These are phyloP conservation scores for Crotalus helleri DNA, from an alignment of 2,113 vertebrate genomes.

Conservation along the genomic window DNA sequence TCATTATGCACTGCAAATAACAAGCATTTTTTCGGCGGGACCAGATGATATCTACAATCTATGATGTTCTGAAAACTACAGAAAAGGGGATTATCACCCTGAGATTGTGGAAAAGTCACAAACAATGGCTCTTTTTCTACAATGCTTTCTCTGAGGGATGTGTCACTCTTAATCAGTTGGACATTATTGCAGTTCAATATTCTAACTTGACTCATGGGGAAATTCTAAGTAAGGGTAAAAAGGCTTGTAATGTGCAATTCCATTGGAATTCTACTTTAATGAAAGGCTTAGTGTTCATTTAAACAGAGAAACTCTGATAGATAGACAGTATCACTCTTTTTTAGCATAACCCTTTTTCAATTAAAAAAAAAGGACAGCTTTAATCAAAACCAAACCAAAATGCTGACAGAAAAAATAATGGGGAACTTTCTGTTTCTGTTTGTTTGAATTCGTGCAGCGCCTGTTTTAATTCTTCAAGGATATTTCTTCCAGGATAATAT, in stretches of 20 bases:
- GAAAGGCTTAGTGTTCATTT: constrained; percentile 16
- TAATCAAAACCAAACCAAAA: not conserved
- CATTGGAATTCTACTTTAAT: constrained; percentile 5
- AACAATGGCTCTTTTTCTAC: constrained; percentile 10
- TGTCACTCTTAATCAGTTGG: constrained; percentile 22
- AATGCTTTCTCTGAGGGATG: constrained; percentile 16
- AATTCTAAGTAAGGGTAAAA: not conserved
- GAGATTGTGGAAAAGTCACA: constrained; percentile 18
- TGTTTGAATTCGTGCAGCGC: not conserved
- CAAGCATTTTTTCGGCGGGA: constrained; percentile 32
- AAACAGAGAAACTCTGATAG: not conserved
- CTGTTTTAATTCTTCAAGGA: not conserved
- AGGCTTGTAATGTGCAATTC: not conserved
- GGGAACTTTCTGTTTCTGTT: not conserved
- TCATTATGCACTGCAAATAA: constrained; percentile 16
- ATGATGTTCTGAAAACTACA: constrained; percentile 20
- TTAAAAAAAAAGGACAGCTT: rapidly evolving
- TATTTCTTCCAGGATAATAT: not conserved
- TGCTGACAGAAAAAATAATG: not conserved
- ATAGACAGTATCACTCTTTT: not conserved
- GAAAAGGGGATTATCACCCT: constrained; percentile 18
- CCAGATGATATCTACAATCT: not conserved
- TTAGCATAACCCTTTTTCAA: not conserved
- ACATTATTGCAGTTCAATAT: not conserved
- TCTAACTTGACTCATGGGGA: not conserved